phyloP scores from a whole-genome alignment of 2,797 vertebrate species.

The Epinephelus malabaricus region DNA sequence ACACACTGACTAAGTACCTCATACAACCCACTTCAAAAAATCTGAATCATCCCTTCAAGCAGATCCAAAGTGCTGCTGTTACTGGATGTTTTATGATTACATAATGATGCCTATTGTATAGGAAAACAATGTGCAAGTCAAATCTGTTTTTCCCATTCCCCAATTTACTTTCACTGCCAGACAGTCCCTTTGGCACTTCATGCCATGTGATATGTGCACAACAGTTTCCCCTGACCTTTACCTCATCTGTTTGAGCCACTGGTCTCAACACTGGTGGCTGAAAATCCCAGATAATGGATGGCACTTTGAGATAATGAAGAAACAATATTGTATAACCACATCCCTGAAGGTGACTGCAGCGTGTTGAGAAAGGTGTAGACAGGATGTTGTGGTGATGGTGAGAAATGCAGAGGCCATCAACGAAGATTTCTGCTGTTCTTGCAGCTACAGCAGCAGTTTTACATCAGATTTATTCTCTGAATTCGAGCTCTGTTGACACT shows the following conservation, averaged over 20 bases:
- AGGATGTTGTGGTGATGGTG: background rate
- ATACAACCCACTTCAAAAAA: too few species aligned
- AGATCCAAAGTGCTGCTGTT: background rate
- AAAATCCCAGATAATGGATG: conserved; percentile 48
- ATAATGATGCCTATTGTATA: background rate
- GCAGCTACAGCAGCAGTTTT: background rate
- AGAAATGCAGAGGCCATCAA: background rate
- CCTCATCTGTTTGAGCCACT: background rate
- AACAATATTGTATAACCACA: conserved; percentile 50
- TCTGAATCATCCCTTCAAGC: too few species aligned
- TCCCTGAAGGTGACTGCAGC: conserved; percentile 34
- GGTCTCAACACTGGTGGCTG: background rate
- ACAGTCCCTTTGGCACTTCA: background rate
- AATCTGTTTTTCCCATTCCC: background rate
- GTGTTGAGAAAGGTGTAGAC: conserved; percentile 18
- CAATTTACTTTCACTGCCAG: background rate
- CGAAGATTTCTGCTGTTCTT: background rate
- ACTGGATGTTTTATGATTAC: background rate
- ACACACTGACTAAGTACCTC: too few species aligned
- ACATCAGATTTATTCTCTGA: background rate
- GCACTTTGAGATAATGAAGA: conserved; percentile 30
- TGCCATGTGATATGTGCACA: background rate
- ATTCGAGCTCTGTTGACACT: background rate
- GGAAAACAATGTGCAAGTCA: background rate
- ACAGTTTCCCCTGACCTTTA: background rate